Percentiles rank a stretch among this genome's conserved stretches.
These are phyloP conservation scores for Lasaia peninsularis DNA, from an alignment of 1,140 invertebrate species.

Conservation along the genomic window DNA sequence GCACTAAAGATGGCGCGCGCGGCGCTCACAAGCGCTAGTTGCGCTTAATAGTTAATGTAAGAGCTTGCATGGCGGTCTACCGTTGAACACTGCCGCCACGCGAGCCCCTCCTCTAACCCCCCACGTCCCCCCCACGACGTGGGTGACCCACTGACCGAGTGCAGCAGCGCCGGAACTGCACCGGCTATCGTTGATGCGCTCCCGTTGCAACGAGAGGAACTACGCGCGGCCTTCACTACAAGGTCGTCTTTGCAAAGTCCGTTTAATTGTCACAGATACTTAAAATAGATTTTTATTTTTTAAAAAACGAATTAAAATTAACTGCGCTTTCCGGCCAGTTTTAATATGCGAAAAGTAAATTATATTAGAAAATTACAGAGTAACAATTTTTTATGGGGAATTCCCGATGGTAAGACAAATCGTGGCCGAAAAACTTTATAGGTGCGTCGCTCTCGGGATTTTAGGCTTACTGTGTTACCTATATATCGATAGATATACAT, in stretches of 20 bases:
- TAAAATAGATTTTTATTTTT: no score
- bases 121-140: constrained; percentile 23
- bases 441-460: no score
- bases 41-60: constrained; percentile 30
- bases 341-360: no score
- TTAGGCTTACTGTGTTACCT: no score
- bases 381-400: no score
- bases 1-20: constrained; percentile 43
- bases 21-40: constrained; percentile 36
- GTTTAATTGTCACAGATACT: no score
- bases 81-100: constrained; percentile 27
- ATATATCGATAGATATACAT: no score
- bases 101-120: constrained; percentile 22
- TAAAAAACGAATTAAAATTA: neutral
- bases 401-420: no score
- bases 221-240: constrained; percentile 59
- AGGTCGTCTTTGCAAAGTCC: constrained; percentile 42
- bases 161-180: constrained; percentile 66
- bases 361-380: no score
- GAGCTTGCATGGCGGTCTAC: constrained; percentile 34
- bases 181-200: constrained; percentile 52
- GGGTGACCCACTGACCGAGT: constrained; percentile 70
- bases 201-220: constrained; percentile 57
- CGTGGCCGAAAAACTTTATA: no score
- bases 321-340: no score